These are phyloP conservation scores for Setipinna tenuifilis DNA, from an alignment of 2,797 vertebrate species.

Conservation along the genomic window DNA sequence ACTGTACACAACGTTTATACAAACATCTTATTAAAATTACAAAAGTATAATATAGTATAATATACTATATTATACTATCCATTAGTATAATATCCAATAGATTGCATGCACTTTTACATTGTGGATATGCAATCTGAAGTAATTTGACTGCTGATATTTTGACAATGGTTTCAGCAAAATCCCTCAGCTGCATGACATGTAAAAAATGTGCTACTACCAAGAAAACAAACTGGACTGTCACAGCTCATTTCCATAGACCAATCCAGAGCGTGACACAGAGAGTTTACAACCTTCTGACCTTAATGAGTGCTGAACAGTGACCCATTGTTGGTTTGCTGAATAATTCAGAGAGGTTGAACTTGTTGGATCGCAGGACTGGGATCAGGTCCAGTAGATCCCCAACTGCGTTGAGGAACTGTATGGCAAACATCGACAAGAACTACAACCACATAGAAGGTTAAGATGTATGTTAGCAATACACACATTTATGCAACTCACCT, in stretches of 20 bases:
- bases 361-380: slow-evolving; percentile 75
- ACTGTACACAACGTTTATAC: too few relatives aligned
- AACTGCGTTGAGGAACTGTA: slow-evolving; percentile 85
- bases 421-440: slow-evolving; percentile 80
- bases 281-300: slow-evolving; percentile 72
- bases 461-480: not conserved
- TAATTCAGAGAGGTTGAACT: slow-evolving; percentile 61
- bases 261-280: not conserved
- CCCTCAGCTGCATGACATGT: not conserved
- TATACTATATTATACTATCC: too few relatives aligned
- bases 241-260: too few relatives aligned
- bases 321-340: slow-evolving; percentile 84
- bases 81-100: not conserved
- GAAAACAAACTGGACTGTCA: too few relatives aligned
- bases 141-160: not conserved
- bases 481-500: not conserved
- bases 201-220: not conserved
- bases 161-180: not conserved
- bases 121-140: not conserved
- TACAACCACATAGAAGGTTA: slow-evolving; percentile 50
- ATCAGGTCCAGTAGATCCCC: slow-evolving; percentile 89
- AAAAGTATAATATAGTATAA: not conserved
- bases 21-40: not conserved
- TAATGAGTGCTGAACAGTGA: slow-evolving; percentile 92
- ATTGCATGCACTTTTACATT: not conserved